Conservation (phyloP, 2,113 vertebrate species). For the Bubo bubo region DNA sequence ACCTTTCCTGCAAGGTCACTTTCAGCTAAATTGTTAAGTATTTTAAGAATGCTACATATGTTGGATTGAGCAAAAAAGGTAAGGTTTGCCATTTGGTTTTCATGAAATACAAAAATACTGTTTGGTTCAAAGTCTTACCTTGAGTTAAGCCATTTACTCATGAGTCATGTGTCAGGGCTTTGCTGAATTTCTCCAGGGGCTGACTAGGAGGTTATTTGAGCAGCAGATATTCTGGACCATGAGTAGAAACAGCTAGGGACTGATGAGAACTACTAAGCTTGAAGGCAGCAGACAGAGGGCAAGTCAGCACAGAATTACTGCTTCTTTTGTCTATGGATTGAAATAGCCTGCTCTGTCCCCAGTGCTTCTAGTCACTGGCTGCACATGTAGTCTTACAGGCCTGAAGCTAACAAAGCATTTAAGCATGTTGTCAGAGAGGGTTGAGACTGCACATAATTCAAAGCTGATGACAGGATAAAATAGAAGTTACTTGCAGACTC, state of each 20-base stretch:
- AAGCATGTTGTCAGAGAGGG: not conserved
- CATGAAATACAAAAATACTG: not conserved
- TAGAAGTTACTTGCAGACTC: not conserved
- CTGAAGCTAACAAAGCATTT: conserved; percentile 10
- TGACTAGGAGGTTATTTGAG: not conserved
- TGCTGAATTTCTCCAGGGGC: not conserved
- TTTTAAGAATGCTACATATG: not conserved
- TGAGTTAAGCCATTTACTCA: not conserved
- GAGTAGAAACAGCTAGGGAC: not conserved
- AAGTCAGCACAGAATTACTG: conserved; percentile 15
- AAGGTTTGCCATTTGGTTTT: not conserved
- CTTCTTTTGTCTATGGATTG: not conserved
- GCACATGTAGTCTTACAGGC: not conserved
- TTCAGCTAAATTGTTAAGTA: not conserved
- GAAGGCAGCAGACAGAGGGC: not conserved
- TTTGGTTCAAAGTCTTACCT: not conserved
- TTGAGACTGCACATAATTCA: conserved; percentile 7
- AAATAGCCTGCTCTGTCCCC: not conserved
- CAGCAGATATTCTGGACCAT: not conserved
- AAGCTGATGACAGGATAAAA: conserved; percentile 6
- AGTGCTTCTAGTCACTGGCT: not conserved
- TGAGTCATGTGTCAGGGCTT: not conserved
- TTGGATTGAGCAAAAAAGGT: not conserved
- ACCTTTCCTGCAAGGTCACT: not conserved
- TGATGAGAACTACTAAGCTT: not conserved